A percentile compares a stretch with the other conserved stretches of the same genome.
Evolutionary conservation across 2,888 invertebrate genomes (phyloP).

Genomic region (Troides oblongomaculatus): DNA sequence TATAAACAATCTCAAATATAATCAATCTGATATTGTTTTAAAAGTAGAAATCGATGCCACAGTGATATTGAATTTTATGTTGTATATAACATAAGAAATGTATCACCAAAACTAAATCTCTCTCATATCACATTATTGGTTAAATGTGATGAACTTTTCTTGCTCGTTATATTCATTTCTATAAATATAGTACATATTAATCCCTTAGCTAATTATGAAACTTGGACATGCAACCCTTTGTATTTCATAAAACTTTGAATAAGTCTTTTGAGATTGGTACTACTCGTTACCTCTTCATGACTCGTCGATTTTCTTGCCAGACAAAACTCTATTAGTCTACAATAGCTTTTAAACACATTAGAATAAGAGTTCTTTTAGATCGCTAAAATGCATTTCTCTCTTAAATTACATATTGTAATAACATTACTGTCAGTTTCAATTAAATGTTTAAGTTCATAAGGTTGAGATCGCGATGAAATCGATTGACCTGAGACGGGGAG

Average conservation of each 20-base stretch:
- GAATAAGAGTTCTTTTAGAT: conserved; percentile 24
- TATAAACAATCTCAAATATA: too few species aligned
- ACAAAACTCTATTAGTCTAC: neutral
- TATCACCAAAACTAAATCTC: too few species aligned
- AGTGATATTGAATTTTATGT: too few species aligned
- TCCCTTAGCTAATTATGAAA: too few species aligned
- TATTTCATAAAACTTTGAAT: conserved; percentile 42
- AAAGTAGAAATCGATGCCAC: too few species aligned
- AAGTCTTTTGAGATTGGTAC: conserved; percentile 55
- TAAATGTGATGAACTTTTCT: too few species aligned
- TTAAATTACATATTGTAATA: conserved; percentile 5
- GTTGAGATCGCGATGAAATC: conserved; percentile 25
- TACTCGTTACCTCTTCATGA: conserved; percentile 57
- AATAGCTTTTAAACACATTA: conserved; percentile 12
- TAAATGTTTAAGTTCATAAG: conserved; percentile 31
- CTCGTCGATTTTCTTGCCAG: conserved; percentile 41
- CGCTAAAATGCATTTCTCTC: conserved; percentile 7
- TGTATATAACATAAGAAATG: too few species aligned
- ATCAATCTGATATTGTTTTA: too few species aligned
- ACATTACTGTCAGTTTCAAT: conserved; percentile 23
- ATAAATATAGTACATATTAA: too few species aligned
- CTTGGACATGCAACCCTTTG: too few species aligned
- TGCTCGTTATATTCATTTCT: too few species aligned
- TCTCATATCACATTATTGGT: too few species aligned
- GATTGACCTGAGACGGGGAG: conserved; percentile 30